phyloP scores from a whole-genome alignment of 2,888 invertebrate genomes.

The Cremastobaeus sp. region DNA sequence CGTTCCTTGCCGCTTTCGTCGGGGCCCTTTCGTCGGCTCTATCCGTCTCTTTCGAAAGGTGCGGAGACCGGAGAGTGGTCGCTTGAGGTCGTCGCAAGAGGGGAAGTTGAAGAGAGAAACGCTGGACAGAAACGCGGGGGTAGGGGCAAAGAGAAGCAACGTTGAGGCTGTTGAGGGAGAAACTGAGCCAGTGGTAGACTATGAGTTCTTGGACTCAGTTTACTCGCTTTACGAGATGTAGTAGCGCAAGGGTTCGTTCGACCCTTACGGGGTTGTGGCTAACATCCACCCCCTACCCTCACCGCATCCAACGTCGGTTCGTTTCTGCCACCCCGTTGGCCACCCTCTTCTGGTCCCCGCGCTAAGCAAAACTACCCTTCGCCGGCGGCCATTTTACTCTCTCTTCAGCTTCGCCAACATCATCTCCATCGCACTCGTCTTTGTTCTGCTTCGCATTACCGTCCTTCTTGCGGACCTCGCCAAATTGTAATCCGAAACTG shows the following conservation, averaged over 20 bases:
- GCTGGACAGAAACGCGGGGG: slow-evolving; percentile 67
- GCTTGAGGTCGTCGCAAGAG: slow-evolving; percentile 63
- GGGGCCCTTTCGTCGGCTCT: slow-evolving; percentile 47
- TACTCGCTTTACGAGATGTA: slow-evolving; percentile 74
- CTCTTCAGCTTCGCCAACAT: slow-evolving; percentile 65
- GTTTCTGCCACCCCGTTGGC: slow-evolving; percentile 72
- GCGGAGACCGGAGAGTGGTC: slow-evolving; percentile 70
- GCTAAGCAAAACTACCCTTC: slow-evolving; percentile 75
- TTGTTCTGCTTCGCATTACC: slow-evolving; percentile 40
- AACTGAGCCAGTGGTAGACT: slow-evolving; percentile 61
- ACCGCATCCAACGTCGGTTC: slow-evolving; percentile 64
- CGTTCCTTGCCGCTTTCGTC: slow-evolving; percentile 47
- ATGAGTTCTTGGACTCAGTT: slow-evolving; percentile 71
- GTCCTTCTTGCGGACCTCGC: slow-evolving; percentile 69
- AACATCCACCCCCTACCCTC: slow-evolving; percentile 72
- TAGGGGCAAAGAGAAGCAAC: slow-evolving; percentile 45
- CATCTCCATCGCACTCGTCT: slow-evolving; percentile 60
- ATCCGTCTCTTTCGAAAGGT: slow-evolving; percentile 59
- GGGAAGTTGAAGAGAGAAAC: slow-evolving; percentile 75
- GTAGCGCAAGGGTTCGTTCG: slow-evolving; percentile 77
- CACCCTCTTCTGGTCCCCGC: slow-evolving; percentile 70
- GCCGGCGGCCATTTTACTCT: slow-evolving; percentile 78
- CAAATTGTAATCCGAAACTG: slow-evolving; percentile 76
- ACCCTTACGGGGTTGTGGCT: slow-evolving; percentile 79
- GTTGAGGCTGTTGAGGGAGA: slow-evolving; percentile 61